Evolutionary conservation across 2,888 invertebrate species (phyloP).

Genomic region (Eupithecia exiguata): DNA sequence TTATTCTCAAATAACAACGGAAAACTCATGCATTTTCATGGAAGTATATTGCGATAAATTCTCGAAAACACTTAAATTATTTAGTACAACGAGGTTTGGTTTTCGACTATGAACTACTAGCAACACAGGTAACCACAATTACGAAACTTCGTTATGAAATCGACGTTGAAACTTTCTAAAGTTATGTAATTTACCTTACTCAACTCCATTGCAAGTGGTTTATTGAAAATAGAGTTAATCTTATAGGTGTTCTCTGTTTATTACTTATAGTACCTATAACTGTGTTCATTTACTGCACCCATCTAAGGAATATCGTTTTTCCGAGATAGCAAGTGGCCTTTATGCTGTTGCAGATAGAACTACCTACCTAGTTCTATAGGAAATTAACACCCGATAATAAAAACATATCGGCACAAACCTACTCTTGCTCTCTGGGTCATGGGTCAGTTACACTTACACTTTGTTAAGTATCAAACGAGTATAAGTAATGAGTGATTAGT

Average conservation of each 20-base stretch:
- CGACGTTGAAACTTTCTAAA: background rate
- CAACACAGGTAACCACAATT: constrained; percentile 8
- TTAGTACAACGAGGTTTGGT: background rate
- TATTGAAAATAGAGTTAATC: background rate
- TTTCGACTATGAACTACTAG: background rate
- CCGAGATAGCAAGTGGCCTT: background rate
- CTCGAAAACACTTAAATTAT: background rate
- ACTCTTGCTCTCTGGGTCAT: too few relatives aligned
- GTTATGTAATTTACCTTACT: background rate
- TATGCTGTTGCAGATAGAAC: background rate
- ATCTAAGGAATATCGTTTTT: background rate
- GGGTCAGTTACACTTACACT: too few relatives aligned
- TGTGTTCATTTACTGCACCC: background rate
- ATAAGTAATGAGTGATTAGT: too few relatives aligned
- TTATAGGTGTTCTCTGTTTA: background rate
- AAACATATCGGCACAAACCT: too few relatives aligned
- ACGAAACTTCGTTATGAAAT: constrained; percentile 12
- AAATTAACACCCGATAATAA: too few relatives aligned
- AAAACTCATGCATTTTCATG: background rate
- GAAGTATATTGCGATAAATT: background rate
- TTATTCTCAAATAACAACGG: background rate
- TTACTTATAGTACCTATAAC: background rate
- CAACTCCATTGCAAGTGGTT: background rate
- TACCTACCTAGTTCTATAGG: too few relatives aligned
- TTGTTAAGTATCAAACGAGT: too few relatives aligned